These are phyloP conservation scores for Teinopalpus imperialis DNA, from an alignment of 2,888 invertebrate species.

Conservation along the genomic window DNA sequence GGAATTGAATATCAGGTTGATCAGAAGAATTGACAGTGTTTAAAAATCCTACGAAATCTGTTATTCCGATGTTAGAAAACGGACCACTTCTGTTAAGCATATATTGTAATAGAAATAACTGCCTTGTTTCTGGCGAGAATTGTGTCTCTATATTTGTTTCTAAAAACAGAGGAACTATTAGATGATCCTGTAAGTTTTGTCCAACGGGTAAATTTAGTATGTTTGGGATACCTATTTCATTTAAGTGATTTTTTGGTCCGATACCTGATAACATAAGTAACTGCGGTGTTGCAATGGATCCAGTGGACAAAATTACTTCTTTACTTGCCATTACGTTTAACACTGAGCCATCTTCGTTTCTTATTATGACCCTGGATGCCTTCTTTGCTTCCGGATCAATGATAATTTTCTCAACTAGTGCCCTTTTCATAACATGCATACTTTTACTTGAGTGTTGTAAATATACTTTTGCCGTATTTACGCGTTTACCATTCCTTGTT, in stretches of 20 bases:
- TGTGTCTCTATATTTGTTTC: conserved; percentile 35
- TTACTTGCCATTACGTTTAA: conserved; percentile 55
- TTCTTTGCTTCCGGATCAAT: conserved; percentile 65
- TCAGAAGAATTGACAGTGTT: conserved; percentile 59
- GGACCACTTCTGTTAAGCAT: conserved; percentile 70
- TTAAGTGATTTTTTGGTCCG: conserved; percentile 60
- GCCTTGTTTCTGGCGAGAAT: conserved; percentile 36
- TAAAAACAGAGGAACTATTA: conserved; percentile 49
- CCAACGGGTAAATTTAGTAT: conserved; percentile 67
- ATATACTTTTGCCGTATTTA: conserved; percentile 76
- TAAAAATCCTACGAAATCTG: conserved; percentile 75
- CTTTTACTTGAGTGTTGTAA: conserved; percentile 47
- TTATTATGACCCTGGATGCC: conserved; percentile 61
- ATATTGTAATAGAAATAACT: conserved; percentile 64
- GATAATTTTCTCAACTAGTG: conserved; percentile 70
- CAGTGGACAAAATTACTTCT: conserved; percentile 76
- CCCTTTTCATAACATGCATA: conserved; percentile 67
- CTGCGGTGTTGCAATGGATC: conserved; percentile 72
- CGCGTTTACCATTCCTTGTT: conserved; percentile 64
- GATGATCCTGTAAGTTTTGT: conserved; percentile 76
- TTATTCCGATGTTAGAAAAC: conserved; percentile 59
- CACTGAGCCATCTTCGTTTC: conserved; percentile 44
- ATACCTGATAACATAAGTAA: conserved; percentile 78
- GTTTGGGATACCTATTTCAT: conserved; percentile 50
- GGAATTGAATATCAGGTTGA: conserved; percentile 77